phyloP scores from a whole-genome alignment of 1,140 invertebrate genomes.

The Aphelenchoides fujianensis region DNA sequence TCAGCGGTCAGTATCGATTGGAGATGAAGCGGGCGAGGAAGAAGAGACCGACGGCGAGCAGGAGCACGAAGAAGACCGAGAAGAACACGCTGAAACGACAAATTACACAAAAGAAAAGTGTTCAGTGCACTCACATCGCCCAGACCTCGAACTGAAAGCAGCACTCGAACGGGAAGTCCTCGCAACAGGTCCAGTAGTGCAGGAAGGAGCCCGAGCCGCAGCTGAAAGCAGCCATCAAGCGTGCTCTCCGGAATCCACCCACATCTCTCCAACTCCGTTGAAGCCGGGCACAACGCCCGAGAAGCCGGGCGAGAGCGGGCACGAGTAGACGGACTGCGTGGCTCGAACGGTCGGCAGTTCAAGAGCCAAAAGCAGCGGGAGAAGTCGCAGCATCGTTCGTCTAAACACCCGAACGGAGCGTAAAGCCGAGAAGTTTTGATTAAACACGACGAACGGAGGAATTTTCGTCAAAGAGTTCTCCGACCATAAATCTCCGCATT shows the following conservation, averaged over 20 bases:
- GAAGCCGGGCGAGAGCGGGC: constrained; percentile 33
- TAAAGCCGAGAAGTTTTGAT: constrained; percentile 6
- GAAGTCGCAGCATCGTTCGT: neutral
- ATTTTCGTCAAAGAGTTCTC: neutral
- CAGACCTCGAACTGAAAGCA: constrained; percentile 61
- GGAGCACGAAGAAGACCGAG: constrained; percentile 25
- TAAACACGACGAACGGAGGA: neutral
- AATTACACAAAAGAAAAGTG: constrained; percentile 9
- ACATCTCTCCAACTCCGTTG: constrained; percentile 40
- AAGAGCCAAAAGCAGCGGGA: neutral
- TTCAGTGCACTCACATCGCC: constrained; percentile 55
- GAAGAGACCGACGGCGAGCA: constrained; percentile 33
- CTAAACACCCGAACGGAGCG: neutral
- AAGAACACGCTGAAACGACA: constrained; percentile 28
- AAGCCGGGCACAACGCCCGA: constrained; percentile 36
- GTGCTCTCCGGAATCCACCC: constrained; percentile 23
- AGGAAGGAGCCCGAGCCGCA: constrained; percentile 58
- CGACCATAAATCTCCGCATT: neutral
- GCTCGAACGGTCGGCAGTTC: too few relatives aligned
- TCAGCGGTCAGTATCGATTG: constrained; percentile 20
- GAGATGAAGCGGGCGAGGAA: constrained; percentile 21
- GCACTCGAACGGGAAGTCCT: constrained; percentile 61
- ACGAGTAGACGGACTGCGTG: constrained; percentile 28
- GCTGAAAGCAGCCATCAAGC: constrained; percentile 34
- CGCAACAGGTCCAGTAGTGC: constrained; percentile 58